Percentiles rank a stretch among this genome's conserved stretches.
Conservation (phyloP, 2,888 invertebrate genomes). For the Rhodophaea formosa region DNA sequence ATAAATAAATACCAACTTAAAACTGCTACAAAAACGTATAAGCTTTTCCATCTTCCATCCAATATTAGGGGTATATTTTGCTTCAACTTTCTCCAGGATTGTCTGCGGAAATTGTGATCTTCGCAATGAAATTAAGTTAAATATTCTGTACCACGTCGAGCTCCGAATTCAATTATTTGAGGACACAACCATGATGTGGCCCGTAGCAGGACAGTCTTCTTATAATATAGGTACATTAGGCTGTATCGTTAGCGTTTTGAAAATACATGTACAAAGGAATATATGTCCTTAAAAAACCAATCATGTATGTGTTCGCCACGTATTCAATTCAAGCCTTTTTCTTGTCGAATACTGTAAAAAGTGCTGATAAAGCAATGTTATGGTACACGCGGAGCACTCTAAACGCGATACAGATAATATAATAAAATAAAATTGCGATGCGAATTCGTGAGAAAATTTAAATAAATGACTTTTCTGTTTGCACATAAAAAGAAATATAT, state of each 20-base stretch:
- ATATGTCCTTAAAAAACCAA: constrained; percentile 30
- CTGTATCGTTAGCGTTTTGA: not conserved
- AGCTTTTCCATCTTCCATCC: not conserved
- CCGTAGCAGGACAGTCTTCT: constrained; percentile 34
- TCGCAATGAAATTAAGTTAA: constrained; percentile 75
- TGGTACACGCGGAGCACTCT: constrained; percentile 60
- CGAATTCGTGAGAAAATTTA: constrained; percentile 82
- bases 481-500: constrained; percentile 82
- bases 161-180: constrained; percentile 76
- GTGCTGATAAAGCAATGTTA: constrained; percentile 44
- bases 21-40: not conserved
- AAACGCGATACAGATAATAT: constrained; percentile 79
- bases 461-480: constrained; percentile 82
- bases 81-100: constrained; percentile 41
- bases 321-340: constrained; percentile 37
- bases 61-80: constrained; percentile 14
- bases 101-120: constrained; percentile 68
- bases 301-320: constrained; percentile 35
- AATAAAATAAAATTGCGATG: constrained; percentile 81
- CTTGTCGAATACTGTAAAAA: constrained; percentile 35
- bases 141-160: constrained; percentile 71
- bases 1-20: not conserved
- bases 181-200: constrained; percentile 65
- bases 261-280: not conserved
- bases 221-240: constrained; percentile 4